Base-by-base conservation (phyloP, 2,888 invertebrate genomes). In the Empis stercorea region DNA sequence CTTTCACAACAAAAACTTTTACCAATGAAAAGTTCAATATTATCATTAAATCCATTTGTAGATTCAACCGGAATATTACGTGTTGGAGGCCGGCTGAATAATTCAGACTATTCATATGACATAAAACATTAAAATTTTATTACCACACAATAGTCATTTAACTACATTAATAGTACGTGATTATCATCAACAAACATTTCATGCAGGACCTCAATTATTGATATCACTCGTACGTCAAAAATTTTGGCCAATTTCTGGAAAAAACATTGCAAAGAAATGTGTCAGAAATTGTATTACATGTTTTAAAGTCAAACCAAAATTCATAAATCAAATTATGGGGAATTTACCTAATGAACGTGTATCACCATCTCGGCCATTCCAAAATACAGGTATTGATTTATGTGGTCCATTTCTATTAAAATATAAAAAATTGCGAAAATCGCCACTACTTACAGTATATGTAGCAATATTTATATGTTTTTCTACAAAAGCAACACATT, bases 171-270 rank as follows among this genome's bases (percentile, higher is more conserved):
- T 43, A 43, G 30, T 38, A 13, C 32, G 38, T 15, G 17, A 39
- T 30, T 9, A 42, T n/a, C 14, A 39, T n/a, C 13, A 34, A 14
- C 42, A 40, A 10, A 27, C 46, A 43, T 16, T 43, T 15, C 49
- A 54, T 30, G 34, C 44, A 10, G 50, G 49, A 10, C 39, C 45
- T n/a, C 51, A 52, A 40, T 42, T 41, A 11, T 13, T 51, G 30
- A 14, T 51, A 10, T 45, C 47, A 9, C 44, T 40, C 52, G n/a
- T 42, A 4, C 39, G 55, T 14, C 47, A 53, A 44, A 45, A 48
- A 44, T 58, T 53, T 49, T 59, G 57, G 57, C 52, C 53, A 9
- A 49, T 58, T 10, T 47, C 53, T 6, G 55, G 49, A 13, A 48
- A 51, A 41, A 52, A 40, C 23, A 39, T 51, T n/a, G 49, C 51